These are phyloP conservation scores for Papilio polyxenes DNA, from an alignment of 1,140 invertebrate species.

Conservation along the genomic window DNA sequence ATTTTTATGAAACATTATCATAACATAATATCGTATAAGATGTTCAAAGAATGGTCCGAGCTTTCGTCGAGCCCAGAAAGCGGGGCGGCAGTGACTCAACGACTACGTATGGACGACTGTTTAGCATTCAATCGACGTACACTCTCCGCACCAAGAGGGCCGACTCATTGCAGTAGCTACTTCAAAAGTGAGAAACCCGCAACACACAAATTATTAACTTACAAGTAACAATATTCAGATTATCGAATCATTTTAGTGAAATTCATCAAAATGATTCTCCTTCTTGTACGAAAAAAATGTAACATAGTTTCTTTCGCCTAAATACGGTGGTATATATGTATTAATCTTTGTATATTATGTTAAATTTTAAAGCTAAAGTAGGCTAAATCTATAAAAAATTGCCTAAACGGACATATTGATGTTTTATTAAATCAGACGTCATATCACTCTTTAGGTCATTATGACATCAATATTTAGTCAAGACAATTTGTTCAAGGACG, in stretches of 20 bases:
- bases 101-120: constrained; percentile 60
- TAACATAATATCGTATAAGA: constrained; percentile 2
- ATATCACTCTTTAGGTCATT: not conserved
- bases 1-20: not conserved
- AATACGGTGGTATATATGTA: too few relatives aligned
- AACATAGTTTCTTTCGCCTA: not conserved
- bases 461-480: not conserved
- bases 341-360: not conserved
- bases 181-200: constrained; percentile 46
- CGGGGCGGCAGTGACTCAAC: constrained; percentile 67
- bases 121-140: constrained; percentile 68
- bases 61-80: constrained; percentile 51
- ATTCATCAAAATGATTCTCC: not conserved
- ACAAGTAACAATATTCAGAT: not conserved
- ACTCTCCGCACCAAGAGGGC: constrained; percentile 51
- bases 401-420: not conserved
- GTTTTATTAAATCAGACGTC: not conserved
- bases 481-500: not conserved
- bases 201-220: constrained; percentile 12
- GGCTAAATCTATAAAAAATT: not conserved
- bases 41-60: constrained; percentile 4
- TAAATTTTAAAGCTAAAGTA: not conserved
- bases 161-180: constrained; percentile 57
- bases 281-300: not conserved
- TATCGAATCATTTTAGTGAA: not conserved